Evolutionary conservation across 2,888 invertebrate species (phyloP), one percentile per base, ranked within the genome.

Genomic region (Oithona nana): DNA sequence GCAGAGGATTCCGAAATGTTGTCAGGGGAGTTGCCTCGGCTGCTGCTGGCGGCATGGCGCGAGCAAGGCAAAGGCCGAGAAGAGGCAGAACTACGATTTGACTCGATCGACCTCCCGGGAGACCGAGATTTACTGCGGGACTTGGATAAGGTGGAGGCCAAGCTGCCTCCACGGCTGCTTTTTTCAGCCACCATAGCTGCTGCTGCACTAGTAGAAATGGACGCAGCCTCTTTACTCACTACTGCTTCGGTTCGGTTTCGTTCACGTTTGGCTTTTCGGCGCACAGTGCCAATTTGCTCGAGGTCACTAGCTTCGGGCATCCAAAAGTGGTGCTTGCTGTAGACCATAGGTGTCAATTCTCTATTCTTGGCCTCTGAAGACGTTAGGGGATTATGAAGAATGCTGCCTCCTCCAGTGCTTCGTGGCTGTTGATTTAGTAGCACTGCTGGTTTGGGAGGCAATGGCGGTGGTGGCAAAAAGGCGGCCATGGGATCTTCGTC

Each of bases 1-100:
- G 29, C 30, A 11, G 61, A 61, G 52, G 61, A 61, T 29, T 61
- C 61, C n/a, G 61, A 61, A 22, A 61, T 28, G 26, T 61, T 61
- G 30, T 61, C 61, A 3, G 54, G 61, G 11, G 61, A 61, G 22
- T 16, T 30, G 2, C 49, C 59, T 16, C 59, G 59, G 39, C 48
- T 48, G 13, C 57, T 20, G 3, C 50, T 22, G n/a, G 22, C 50
- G 24, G 56, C 13, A 26, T 56, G 56, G 24, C n/a, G 52, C 22
- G 56, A 13, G 56, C 56, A 56, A 6, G 39, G 39, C n/a, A n/a
- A n/a, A n/a, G n/a, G n/a, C 26, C 54, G 20, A 2, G 54, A 54
- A 3, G 54, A 54, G 26, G 24, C 54, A 4, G 20, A 22, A 22
- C 20, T 2, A 4, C 54, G 24, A 20, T 20, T 24, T 26, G 24